Conservation (phyloP, 2,888 invertebrate genomes). For the Melanostoma mellinum region DNA sequence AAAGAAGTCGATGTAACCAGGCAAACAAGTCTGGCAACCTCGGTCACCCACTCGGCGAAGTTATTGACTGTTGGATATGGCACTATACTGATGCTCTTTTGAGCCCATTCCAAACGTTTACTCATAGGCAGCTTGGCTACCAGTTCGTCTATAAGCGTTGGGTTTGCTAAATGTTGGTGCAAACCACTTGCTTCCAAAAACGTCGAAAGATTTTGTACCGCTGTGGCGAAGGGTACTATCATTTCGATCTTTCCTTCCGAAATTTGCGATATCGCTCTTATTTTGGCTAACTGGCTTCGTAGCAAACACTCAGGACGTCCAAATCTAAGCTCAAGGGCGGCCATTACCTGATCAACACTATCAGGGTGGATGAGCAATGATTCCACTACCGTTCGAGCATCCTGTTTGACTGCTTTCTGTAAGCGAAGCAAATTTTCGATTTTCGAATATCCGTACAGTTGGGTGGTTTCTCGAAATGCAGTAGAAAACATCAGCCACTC, state of each 20-base stretch:
- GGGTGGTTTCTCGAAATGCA: too few species aligned
- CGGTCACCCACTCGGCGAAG: constrained; percentile 24
- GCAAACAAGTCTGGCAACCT: constrained; percentile 24
- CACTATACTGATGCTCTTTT: constrained; percentile 1
- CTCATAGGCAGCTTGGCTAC: constrained; percentile 32
- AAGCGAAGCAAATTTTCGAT: constrained; percentile 46
- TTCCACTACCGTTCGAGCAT: constrained; percentile 26
- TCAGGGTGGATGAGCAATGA: constrained; percentile 43
- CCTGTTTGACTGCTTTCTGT: constrained; percentile 27
- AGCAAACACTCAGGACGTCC: constrained; percentile 40
- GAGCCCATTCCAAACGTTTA: constrained; percentile 37
- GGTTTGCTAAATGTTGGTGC: constrained; percentile 33
- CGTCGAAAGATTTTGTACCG: constrained; percentile 33
- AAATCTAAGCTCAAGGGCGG: constrained; percentile 34
- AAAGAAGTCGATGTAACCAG: constrained; percentile 14
- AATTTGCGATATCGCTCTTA: constrained; percentile 26
- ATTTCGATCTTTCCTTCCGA: constrained; percentile 24
- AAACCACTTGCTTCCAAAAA: constrained; percentile 31
- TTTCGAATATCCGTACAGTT: constrained; percentile 17
- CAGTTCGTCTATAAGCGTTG: constrained; percentile 27
- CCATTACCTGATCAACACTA: constrained; percentile 33
- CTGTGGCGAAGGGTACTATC: constrained; percentile 22
- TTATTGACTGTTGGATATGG: constrained; percentile 26
- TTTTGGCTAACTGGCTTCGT: constrained; percentile 37
- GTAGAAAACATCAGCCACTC: constrained; percentile 34